Conservation (phyloP, 1,140 invertebrate species). For the Araneus ventricosus region DNA sequence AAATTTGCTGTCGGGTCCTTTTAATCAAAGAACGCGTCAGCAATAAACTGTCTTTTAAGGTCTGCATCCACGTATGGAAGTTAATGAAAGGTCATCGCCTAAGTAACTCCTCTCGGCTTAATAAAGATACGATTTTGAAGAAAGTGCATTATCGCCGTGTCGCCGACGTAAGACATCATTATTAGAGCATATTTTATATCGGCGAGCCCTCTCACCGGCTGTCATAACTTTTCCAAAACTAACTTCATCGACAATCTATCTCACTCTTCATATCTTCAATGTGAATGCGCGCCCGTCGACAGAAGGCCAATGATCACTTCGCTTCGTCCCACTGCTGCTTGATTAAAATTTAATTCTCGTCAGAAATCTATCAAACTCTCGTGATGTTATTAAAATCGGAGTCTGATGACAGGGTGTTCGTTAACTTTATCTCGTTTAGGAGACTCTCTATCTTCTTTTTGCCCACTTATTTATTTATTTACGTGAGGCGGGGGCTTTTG, state of each 20-base stretch:
- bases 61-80: background rate
- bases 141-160: slow-evolving; percentile 43
- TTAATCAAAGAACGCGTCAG: background rate
- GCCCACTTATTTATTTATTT: background rate
- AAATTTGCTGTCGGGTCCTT: too few relatives aligned
- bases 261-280: slow-evolving; percentile 30
- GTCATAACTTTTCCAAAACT: slow-evolving; percentile 54
- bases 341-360: slow-evolving; percentile 66
- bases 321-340: background rate
- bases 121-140: slow-evolving; percentile 55
- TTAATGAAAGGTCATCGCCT: background rate
- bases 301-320: slow-evolving; percentile 29
- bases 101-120: background rate
- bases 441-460: background rate
- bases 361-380: slow-evolving; percentile 62
- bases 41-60: background rate
- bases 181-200: slow-evolving; percentile 60
- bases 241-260: slow-evolving; percentile 39
- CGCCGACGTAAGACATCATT: slow-evolving; percentile 10
- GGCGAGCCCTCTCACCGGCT: background rate
- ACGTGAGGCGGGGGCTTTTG: background rate
- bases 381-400: slow-evolving; percentile 53
- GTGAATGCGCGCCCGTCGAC: background rate
- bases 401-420: slow-evolving; percentile 51
- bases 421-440: slow-evolving; percentile 56